These are phyloP conservation scores for Pseudorhiza aurosa DNA, from an alignment of 30 jellyfish, hydroid and myxozoan species.

Conservation along the genomic window DNA sequence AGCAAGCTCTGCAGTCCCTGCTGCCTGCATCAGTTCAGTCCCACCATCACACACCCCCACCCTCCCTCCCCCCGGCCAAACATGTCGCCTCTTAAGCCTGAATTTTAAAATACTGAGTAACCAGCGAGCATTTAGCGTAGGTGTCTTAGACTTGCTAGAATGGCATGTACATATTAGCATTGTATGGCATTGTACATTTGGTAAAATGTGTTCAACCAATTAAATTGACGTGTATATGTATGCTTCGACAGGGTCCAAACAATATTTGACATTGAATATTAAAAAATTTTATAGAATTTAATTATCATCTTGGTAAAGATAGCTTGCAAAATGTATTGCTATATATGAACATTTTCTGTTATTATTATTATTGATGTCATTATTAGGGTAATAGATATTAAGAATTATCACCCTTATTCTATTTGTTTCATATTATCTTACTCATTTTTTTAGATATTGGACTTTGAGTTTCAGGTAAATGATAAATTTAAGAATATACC, in stretches of 20 bases:
- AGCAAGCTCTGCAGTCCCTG: no score
- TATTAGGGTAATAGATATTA: conserved; percentile 43
- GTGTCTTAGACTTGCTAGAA: conserved; percentile 61
- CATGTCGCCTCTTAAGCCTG: no score
- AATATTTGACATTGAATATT: conserved; percentile 72
- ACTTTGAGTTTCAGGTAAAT: conserved; percentile 52
- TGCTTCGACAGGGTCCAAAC: conserved; percentile 67
- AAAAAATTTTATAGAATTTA: conserved; percentile 68
- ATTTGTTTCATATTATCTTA: conserved; percentile 50
- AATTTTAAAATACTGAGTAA: no score
- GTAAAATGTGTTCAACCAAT: conserved; percentile 70
- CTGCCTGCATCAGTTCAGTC: no score
- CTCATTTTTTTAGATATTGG: conserved; percentile 64
- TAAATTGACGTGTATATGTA: conserved; percentile 59
- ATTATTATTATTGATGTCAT: conserved; percentile 10
- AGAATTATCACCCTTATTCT: conserved; percentile 61
- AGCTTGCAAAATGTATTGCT: conserved; percentile 69
- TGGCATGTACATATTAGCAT: conserved; percentile 51
- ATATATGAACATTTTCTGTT: conserved; percentile 52
- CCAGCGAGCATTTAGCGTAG: background rate
- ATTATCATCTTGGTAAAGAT: conserved; percentile 57
- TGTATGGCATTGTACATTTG: conserved; percentile 69
- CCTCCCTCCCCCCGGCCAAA: no score
- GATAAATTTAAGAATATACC: background rate
- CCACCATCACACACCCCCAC: no score